These are phyloP conservation scores for Capreolus pygargus DNA, from an alignment of 2,113 vertebrate species.

Conservation along the genomic window DNA sequence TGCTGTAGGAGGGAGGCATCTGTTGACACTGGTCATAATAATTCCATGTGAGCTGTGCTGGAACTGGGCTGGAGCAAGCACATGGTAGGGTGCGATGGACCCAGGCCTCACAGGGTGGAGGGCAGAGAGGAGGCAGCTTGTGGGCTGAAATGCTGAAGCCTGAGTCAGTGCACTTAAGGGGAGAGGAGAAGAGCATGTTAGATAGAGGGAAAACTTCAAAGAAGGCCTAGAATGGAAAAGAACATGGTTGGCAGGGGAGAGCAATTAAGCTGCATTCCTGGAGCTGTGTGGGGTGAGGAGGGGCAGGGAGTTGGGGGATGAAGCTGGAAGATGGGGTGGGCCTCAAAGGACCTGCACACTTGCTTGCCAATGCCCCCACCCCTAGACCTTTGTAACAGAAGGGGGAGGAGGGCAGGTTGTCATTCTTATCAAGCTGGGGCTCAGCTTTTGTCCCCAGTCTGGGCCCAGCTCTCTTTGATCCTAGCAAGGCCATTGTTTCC, in stretches of 20 bases:
- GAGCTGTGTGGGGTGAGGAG: neutral
- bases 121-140: neutral
- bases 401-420: constrained; percentile 18
- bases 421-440: neutral
- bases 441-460: constrained; percentile 58
- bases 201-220: neutral
- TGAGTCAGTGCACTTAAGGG: neutral
- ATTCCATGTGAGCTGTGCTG: neutral
- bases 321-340: neutral
- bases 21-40: neutral
- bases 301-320: neutral
- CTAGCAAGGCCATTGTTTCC: constrained; percentile 60
- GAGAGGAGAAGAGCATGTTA: neutral
- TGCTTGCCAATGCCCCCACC: neutral
- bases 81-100: neutral
- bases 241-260: too few species aligned
- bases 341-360: neutral
- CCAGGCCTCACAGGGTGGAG: neutral
- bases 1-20: neutral
- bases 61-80: neutral
- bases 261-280: neutral
- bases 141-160: neutral
- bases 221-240: neutral
- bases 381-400: neutral
- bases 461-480: constrained; percentile 59